Base-by-base conservation (phyloP, 2,888 invertebrate genomes). In the Pollenia griseotomentosa region DNA sequence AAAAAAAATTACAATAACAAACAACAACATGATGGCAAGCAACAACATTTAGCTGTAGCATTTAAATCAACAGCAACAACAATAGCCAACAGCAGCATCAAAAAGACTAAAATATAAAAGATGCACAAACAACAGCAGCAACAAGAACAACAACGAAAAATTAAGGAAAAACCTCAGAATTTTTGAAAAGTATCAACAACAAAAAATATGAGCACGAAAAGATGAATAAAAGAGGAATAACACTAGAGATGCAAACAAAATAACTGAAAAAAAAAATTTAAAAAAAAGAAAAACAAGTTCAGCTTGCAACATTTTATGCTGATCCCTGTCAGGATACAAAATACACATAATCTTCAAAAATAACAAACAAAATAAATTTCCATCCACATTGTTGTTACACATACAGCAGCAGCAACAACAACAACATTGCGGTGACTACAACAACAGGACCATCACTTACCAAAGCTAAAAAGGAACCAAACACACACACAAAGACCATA, bases 301-400 rank as follows among this genome's bases (percentile, higher is more conserved):
- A 92, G 92, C 92, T 91, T 91, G 92, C 92, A 92, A 91, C 92
- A 92, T 92, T 92, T 92, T 92, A 92, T 92, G 92, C 92, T 92
- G 92, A 92, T 92, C 92, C 92, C 92, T 92, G 92, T 92, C 92
- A 92, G 92, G 92, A 90, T 91, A 91, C 92, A 92, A 92, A 92
- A 92, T 92, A 92, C 92, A 92, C 92, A 92, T 92, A 92, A 92
- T 92, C 92, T 92, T 91, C 91, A 92, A 92, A 92, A 92, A 90
- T 90, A 90, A 91, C 89, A 91, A 92, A 92, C 91, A 92, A 91
- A 91, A 88, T 89, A 89, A 89, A 90, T 90, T 89, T 88, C 88
- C 86, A 88, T 88, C 87, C 85, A 85, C 88, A 88, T 82, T 84
- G 79, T 79, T 83, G 75, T 77, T 53, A 61, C 55, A 48, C 33